Percentiles rank a stretch among this genome's conserved stretches.
These are phyloP conservation scores for Triops cancriformis DNA, from an alignment of 1,140 invertebrate genomes.

Conservation along the genomic window DNA sequence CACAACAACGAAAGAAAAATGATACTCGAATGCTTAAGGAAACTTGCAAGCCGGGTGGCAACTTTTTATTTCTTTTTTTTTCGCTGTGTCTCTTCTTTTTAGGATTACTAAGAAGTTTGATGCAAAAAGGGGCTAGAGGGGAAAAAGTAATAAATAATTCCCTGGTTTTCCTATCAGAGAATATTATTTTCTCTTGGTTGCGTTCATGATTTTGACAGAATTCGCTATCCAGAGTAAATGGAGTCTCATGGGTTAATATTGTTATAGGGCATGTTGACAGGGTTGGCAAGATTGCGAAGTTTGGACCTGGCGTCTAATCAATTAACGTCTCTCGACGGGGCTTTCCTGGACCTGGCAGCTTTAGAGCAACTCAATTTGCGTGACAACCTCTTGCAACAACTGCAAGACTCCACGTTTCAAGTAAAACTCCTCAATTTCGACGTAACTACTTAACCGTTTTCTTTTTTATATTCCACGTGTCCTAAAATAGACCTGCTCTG, in stretches of 20 bases:
- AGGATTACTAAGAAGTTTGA: background rate
- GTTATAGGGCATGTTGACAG: slow-evolving; percentile 39
- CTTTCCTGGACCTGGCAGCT: slow-evolving; percentile 40
- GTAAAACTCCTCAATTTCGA: slow-evolving; percentile 21
- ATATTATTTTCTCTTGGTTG: background rate
- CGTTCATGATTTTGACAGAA: background rate
- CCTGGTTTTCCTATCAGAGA: no score
- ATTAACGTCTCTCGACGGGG: slow-evolving; percentile 37
- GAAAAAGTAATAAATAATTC: no score
- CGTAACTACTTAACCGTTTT: background rate
- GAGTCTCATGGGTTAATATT: background rate
- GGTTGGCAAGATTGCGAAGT: slow-evolving; percentile 37
- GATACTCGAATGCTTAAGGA: background rate
- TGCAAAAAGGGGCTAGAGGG: no score
- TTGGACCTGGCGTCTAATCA: slow-evolving; percentile 43
- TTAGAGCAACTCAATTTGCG: slow-evolving; percentile 62
- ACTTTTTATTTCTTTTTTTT: background rate
- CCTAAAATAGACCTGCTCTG: no score
- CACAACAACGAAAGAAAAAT: background rate
- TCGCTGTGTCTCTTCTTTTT: background rate
- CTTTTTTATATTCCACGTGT: background rate
- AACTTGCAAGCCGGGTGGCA: background rate
- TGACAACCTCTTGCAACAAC: slow-evolving; percentile 52
- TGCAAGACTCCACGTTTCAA: slow-evolving; percentile 49
- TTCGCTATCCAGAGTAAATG: background rate